These are phyloP conservation scores for Craniophora ligustri DNA, from an alignment of 2,888 invertebrate species.

Conservation along the genomic window DNA sequence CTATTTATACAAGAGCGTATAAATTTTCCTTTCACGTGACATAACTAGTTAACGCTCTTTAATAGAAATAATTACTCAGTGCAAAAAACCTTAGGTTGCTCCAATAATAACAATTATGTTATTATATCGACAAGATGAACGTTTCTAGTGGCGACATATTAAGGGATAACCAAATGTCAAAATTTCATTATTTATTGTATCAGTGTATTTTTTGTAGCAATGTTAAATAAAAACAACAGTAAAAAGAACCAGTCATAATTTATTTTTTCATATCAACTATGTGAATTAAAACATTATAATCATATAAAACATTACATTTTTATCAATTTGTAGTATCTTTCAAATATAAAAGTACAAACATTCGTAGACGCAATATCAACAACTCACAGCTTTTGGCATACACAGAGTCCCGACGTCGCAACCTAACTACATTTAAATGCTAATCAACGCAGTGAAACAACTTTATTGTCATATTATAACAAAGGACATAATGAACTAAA, in stretches of 20 bases:
- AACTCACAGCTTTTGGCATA: constrained; percentile 63
- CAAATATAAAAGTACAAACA: constrained; percentile 87
- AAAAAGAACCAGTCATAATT: constrained; percentile 76
- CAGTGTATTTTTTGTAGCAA: constrained; percentile 15
- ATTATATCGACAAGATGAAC: background rate
- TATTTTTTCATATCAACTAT: constrained; percentile 74
- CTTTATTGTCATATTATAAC: constrained; percentile 68
- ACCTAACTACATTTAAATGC: constrained; percentile 66
- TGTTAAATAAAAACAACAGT: constrained; percentile 59
- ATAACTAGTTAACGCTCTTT: constrained; percentile 1
- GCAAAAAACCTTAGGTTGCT: background rate
- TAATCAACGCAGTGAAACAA: constrained; percentile 65
- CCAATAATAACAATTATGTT: too few relatives aligned
- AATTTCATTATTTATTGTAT: constrained; percentile 28
- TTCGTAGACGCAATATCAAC: constrained; percentile 60
- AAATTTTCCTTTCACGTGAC: constrained; percentile 2
- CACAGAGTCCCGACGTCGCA: constrained; percentile 38
- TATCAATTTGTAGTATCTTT: constrained; percentile 64
- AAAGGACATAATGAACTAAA: constrained; percentile 43
- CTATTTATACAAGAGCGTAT: constrained; percentile 1
- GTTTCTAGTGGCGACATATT: too few relatives aligned
- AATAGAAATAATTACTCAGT: background rate
- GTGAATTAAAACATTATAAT: constrained; percentile 75
- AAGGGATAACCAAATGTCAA: constrained; percentile 1
- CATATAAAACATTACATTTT: constrained; percentile 75